phyloP scores from a whole-genome alignment of 2,797 vertebrate species.

The Megaceryle alcyon region DNA sequence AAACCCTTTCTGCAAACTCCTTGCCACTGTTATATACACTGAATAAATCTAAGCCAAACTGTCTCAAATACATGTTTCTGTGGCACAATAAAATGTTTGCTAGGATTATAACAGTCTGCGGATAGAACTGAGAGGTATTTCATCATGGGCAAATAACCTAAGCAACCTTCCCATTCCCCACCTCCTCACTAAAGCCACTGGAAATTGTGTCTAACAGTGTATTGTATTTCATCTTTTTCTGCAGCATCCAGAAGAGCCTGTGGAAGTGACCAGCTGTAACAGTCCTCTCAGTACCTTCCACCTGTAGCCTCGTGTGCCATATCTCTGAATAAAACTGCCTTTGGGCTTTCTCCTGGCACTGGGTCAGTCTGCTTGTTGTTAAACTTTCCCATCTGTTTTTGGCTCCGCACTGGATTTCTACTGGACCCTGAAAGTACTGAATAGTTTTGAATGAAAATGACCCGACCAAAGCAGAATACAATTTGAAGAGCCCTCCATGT shows the following conservation, averaged over 20 bases:
- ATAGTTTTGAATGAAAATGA: not conserved
- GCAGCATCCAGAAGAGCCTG: slow-evolving; percentile 25
- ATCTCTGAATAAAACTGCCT: not conserved
- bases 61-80: not conserved
- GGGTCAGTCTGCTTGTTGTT: not conserved
- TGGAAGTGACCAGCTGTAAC: not conserved
- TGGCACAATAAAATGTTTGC: slow-evolving; percentile 9
- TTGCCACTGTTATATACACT: not conserved
- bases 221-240: slow-evolving; percentile 1
- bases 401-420: not conserved
- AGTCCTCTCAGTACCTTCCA: not conserved
- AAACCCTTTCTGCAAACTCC: not conserved
- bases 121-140: slow-evolving; percentile 7
- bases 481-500: not conserved
- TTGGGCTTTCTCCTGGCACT: not conserved
- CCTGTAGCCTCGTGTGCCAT: not conserved
- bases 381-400: not conserved
- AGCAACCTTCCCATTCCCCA: not conserved
- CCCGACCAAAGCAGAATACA: not conserved
- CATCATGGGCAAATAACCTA: not conserved
- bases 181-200: not conserved
- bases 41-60: not conserved
- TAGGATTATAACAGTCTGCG: not conserved
- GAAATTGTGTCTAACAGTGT: not conserved
- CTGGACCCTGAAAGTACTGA: not conserved